These are phyloP conservation scores for Theocolax elegans DNA, from an alignment of 1,140 invertebrate species.

Conservation along the genomic window DNA sequence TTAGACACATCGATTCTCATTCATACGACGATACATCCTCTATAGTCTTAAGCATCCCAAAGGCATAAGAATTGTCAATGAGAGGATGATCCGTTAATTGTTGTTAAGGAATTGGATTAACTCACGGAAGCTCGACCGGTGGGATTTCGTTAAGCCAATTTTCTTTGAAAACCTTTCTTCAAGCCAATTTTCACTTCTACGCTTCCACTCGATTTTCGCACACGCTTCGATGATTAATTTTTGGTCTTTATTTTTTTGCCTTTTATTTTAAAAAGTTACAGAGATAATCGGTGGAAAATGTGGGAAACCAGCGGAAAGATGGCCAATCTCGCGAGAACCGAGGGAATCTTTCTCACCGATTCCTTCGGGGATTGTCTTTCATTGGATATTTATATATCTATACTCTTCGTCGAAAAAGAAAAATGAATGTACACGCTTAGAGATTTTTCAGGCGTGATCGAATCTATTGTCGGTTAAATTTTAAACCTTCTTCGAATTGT, in stretches of 20 bases:
- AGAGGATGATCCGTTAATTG: constrained; percentile 48
- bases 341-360: neutral
- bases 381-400: too few species aligned
- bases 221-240: neutral
- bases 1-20: too few species aligned
- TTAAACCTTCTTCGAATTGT: too few species aligned
- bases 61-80: too few species aligned
- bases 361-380: constrained; percentile 9
- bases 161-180: constrained; percentile 27
- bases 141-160: constrained; percentile 51
- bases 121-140: constrained; percentile 16
- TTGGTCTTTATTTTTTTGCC: constrained; percentile 6
- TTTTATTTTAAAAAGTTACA: neutral
- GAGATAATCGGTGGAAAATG: constrained; percentile 14
- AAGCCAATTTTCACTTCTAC: constrained; percentile 22
- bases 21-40: too few species aligned
- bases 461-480: too few species aligned
- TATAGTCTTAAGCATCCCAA: too few species aligned
- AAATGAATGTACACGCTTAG: too few species aligned
- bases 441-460: too few species aligned
- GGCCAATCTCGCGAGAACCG: neutral
- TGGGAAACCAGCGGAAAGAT: constrained; percentile 15
- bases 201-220: neutral
- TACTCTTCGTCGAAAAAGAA: too few species aligned
- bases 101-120: constrained; percentile 54